Conservation (phyloP, 2,888 invertebrate species). For the Diplazon laetatorius region DNA sequence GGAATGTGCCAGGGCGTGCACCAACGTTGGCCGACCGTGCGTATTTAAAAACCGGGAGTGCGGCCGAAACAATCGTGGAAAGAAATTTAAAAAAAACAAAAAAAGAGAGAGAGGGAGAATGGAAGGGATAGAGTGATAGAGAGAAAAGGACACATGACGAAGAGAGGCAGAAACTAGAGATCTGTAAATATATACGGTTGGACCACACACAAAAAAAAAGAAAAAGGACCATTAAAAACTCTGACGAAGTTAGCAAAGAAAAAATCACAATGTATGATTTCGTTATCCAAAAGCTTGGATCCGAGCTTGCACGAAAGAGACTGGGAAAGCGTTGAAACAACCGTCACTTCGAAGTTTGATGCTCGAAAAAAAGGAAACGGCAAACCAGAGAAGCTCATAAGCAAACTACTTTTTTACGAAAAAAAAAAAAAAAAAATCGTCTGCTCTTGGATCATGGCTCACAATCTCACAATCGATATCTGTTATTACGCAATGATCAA, state of each 20-base stretch:
- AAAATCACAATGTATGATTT: conserved; percentile 11
- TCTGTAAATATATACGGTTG: neutral
- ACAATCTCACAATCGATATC: too few species aligned
- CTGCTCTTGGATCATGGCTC: too few species aligned
- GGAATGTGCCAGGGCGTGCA: conserved; percentile 37
- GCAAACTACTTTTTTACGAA: too few species aligned
- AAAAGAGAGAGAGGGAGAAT: neutral
- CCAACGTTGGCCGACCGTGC: conserved; percentile 1
- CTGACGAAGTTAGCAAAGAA: neutral
- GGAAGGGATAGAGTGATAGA: too few species aligned
- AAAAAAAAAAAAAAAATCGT: too few species aligned
- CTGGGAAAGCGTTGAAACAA: neutral
- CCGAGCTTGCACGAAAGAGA: neutral
- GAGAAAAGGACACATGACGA: neutral
- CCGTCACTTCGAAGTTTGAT: neutral
- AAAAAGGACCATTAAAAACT: neutral
- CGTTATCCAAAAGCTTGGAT: conserved; percentile 18
- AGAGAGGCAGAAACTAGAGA: neutral
- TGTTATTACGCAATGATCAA: too few species aligned
- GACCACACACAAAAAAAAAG: neutral
- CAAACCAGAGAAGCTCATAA: too few species aligned
- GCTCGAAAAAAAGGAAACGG: too few species aligned
- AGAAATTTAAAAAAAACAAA: neutral
- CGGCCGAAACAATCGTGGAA: conserved; percentile 10
- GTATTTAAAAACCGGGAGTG: conserved; percentile 25